Evolutionary conservation across 2,797 vertebrate species (phyloP).

Genomic region (Liparis tanakae): DNA sequence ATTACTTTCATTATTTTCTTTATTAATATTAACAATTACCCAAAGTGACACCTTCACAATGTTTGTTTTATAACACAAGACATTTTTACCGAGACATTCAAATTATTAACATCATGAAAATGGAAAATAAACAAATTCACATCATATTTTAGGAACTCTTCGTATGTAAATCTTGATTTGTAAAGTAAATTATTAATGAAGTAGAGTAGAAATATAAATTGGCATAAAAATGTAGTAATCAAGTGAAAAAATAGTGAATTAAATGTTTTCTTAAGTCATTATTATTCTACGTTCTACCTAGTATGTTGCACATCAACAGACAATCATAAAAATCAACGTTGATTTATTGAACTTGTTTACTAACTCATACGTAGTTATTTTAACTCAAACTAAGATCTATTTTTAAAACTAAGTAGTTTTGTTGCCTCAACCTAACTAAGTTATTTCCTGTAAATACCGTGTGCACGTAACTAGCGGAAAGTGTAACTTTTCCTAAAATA

Average conservation of each 20-base stretch:
- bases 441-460: background rate
- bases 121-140: background rate
- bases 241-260: too few relatives aligned
- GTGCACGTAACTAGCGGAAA: background rate
- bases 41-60: fast-evolving
- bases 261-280: background rate
- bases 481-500: background rate
- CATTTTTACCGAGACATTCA: too few relatives aligned
- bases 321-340: too few relatives aligned
- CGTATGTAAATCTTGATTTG: background rate
- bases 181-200: background rate
- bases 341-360: background rate
- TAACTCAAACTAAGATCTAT: background rate
- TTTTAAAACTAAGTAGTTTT: background rate
- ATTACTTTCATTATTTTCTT: background rate
- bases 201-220: too few relatives aligned
- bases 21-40: background rate
- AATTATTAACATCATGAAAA: too few relatives aligned
- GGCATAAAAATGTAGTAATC: too few relatives aligned
- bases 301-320: too few relatives aligned
- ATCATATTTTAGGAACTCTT: background rate
- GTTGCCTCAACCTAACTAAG: background rate
- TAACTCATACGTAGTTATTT: background rate
- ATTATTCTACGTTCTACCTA: too few relatives aligned
- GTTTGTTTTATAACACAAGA: too few relatives aligned